phyloP scores from a whole-genome alignment of 2,797 vertebrate species.

The Rhinatrema bivittatum region DNA sequence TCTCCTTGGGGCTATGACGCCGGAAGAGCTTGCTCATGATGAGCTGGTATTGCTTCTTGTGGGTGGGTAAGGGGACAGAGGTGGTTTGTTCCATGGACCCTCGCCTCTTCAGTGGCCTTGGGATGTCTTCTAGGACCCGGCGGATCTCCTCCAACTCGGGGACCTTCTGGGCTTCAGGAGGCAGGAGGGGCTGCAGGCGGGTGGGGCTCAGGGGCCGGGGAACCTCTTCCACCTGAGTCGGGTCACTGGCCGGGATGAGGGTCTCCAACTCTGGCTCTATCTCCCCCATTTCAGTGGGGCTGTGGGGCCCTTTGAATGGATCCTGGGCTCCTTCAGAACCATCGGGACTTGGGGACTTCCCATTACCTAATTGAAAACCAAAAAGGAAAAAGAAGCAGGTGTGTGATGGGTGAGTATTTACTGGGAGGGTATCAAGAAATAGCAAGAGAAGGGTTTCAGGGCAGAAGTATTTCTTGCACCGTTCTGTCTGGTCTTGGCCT shows the following conservation, averaged over 20 bases:
- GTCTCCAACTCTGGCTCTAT: constrained; percentile 27
- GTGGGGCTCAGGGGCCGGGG: constrained; percentile 81
- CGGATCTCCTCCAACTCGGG: constrained; percentile 63
- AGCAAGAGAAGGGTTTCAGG: too few relatives aligned
- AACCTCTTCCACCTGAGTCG: constrained; percentile 11
- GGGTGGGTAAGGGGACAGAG: constrained; percentile 34
- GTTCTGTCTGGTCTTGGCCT: too few relatives aligned
- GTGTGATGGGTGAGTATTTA: too few relatives aligned
- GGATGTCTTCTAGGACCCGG: constrained; percentile 73
- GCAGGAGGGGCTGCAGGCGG: constrained; percentile 75
- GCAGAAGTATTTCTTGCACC: too few relatives aligned
- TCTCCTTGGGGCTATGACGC: constrained; percentile 2
- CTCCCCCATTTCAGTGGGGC: not conserved
- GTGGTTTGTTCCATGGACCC: constrained; percentile 69
- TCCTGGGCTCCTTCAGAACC: constrained; percentile 8
- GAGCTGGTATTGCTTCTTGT: constrained; percentile 76
- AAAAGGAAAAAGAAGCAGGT: too few relatives aligned
- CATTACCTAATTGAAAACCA: not conserved
- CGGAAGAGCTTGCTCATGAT: constrained; percentile 76
- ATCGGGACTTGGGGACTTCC: not conserved
- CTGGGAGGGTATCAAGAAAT: too few relatives aligned
- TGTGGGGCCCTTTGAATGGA: constrained; percentile 8
- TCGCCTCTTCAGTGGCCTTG: constrained; percentile 75
- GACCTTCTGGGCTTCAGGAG: constrained; percentile 48
- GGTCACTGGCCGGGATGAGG: constrained; percentile 12